phyloP scores from a whole-genome alignment of 2,888 invertebrate species.

The Ditylenchus weischeri region DNA sequence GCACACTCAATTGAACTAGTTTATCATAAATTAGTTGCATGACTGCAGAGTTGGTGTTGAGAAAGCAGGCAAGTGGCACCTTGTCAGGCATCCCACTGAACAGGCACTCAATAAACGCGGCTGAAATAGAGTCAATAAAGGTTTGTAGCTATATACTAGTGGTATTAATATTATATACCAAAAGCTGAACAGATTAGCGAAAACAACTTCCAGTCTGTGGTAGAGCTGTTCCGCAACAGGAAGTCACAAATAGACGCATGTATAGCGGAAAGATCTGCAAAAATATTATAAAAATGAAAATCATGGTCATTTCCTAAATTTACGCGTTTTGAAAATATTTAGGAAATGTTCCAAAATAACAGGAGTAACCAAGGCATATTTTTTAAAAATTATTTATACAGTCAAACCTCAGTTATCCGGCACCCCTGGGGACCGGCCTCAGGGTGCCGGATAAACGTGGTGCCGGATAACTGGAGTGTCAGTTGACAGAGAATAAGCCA shows the following conservation, averaged over 20 bases:
- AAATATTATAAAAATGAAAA: not conserved
- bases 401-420: too few relatives aligned
- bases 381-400: too few relatives aligned
- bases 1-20: not conserved
- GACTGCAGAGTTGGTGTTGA: not conserved
- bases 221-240: not conserved
- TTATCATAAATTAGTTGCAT: not conserved
- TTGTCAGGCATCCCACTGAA: not conserved
- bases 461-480: too few relatives aligned
- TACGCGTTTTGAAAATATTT: too few relatives aligned
- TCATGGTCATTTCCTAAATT: too few relatives aligned
- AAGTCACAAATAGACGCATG: constrained; percentile 4
- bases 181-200: constrained; percentile 8
- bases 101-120: not conserved
- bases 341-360: too few relatives aligned
- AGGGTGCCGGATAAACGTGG: too few relatives aligned
- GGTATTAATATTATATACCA: constrained; percentile 2
- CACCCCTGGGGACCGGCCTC: too few relatives aligned
- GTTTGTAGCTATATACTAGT: not conserved
- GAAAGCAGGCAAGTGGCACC: constrained; percentile 4
- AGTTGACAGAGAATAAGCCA: too few relatives aligned
- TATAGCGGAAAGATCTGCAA: not conserved
- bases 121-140: not conserved
- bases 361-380: too few relatives aligned
- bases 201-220: constrained; percentile 4